phyloP scores from a whole-genome alignment of 2,113 vertebrate species.

The Eupsittula cactorum region DNA sequence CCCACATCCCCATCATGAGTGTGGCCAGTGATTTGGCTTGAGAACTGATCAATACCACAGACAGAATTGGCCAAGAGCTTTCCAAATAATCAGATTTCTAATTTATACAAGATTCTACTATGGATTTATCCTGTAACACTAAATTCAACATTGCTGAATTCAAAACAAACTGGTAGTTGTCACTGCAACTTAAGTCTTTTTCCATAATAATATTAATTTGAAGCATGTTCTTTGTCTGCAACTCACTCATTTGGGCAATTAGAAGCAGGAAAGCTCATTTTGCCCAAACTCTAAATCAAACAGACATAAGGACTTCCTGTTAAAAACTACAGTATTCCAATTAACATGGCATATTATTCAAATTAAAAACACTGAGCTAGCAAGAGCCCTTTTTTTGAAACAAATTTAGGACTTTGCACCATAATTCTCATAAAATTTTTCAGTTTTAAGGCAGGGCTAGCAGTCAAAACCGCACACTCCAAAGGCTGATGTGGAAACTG shows the following conservation, averaged over 20 bases:
- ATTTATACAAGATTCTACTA: background rate
- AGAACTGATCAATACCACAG: background rate
- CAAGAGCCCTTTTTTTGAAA: background rate
- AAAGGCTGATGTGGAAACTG: background rate
- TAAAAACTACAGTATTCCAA: background rate
- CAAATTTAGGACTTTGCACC: background rate
- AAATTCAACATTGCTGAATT: background rate
- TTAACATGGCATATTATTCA: background rate
- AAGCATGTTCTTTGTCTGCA: background rate
- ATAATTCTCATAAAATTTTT: background rate
- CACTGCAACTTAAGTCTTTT: background rate
- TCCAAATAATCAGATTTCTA: background rate
- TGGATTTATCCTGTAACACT: background rate
- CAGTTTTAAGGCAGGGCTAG: background rate
- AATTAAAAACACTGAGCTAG: background rate
- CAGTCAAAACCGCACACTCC: background rate
- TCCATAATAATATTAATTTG: background rate
- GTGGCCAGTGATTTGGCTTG: background rate
- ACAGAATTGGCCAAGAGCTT: background rate
- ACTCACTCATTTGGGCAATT: background rate
- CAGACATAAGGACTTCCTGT: background rate
- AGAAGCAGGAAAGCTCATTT: background rate
- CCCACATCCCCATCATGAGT: background rate
- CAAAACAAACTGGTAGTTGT: background rate
- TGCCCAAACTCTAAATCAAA: background rate